Base-by-base conservation (phyloP, 1,140 invertebrate genomes). In the Saccostrea cuccullata region DNA sequence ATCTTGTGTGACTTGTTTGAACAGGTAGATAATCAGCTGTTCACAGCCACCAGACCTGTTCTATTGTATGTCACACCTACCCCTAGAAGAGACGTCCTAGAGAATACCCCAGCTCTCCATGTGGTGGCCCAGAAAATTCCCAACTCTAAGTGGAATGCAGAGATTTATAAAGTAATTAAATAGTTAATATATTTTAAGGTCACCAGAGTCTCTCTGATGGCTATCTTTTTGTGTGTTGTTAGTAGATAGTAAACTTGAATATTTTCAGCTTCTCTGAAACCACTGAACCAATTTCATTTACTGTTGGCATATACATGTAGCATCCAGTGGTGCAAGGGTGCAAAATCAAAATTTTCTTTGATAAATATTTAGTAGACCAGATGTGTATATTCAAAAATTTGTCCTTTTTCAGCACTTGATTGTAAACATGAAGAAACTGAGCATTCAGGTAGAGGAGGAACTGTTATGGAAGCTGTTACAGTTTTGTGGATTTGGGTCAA, bases 381-480 rank as follows among this genome's bases (percentile, higher is more conserved):
- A 47, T 9, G 9, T 47, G 47, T 47, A 8, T 8, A 47, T 47
- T 47, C 0, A 9, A 9, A 47, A 47, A 47, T 47, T 36, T 47
- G 47, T 47, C 5, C 47, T 47, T 47, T 47, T 47, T 47, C 9
- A 47, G 95, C 97, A 98, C 95, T 95, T 99, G 20, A 96, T 97
- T 8, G 95, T 99, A 12, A 97, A 96, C 84, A 95, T 98, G 55
- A 97, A 98, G 86, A 98, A 98, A 73, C 95, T 98, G 67, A 97
- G 97, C 36, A 94, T 99, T 4, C 97, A 97, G 90, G 94, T 99
- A 2, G 98, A 99, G 94, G 98, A 98, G 94, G 96, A 96, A 91
- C 95, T 99, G 60, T 96, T 99, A 56, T 96, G 99, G 90, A 98
- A 98, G 95, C 92, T 99, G 91, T 96, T 97, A 91, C 96, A 96